These are phyloP conservation scores for Meloe dianella DNA, from an alignment of 2,888 invertebrate genomes.

Conservation along the genomic window DNA sequence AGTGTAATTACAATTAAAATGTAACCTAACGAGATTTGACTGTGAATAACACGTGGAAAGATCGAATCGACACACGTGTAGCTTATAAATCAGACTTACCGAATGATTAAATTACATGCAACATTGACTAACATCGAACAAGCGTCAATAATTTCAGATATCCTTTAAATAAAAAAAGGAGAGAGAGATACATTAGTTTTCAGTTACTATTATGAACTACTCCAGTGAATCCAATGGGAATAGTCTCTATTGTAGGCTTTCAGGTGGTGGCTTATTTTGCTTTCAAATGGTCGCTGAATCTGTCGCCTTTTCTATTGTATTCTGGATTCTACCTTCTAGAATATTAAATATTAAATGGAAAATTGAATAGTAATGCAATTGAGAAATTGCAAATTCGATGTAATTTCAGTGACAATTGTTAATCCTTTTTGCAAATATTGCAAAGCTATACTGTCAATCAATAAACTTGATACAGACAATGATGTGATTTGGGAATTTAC, in stretches of 20 bases:
- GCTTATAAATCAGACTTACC: neutral
- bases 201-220: neutral
- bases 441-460: slow-evolving; percentile 36
- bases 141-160: neutral
- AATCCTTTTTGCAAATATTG: no score
- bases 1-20: neutral
- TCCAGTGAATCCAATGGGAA: neutral
- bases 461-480: slow-evolving; percentile 39
- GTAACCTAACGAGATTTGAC: neutral
- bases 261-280: no score
- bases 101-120: neutral
- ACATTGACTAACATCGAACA: neutral
- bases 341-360: no score
- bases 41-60: slow-evolving; percentile 11
- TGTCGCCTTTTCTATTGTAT: neutral
- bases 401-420: neutral
- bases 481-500: slow-evolving; percentile 48
- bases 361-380: no score
- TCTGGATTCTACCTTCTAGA: neutral
- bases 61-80: slow-evolving; percentile 1
- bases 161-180: no score
- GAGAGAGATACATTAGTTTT: no score
- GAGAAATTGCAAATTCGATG: neutral
- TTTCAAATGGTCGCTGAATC: neutral
- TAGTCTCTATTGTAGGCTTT: neutral